Evolutionary conservation across 2,797 vertebrate species (phyloP).

Genomic region (Gephyroberyx darwinii): DNA sequence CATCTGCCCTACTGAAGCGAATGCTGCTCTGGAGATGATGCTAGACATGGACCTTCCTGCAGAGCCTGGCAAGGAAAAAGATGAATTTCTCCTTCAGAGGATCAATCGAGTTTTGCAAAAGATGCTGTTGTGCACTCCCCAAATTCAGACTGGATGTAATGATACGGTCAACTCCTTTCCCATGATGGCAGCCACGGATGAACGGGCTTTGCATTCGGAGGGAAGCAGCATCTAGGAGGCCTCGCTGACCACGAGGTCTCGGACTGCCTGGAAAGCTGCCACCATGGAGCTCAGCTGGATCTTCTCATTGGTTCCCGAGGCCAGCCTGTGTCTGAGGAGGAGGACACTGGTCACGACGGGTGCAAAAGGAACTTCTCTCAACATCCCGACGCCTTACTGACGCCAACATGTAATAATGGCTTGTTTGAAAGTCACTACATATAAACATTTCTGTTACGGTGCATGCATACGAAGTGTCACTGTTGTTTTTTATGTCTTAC

Average conservation of each 20-base stretch:
- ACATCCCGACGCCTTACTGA: neutral
- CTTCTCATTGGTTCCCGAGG: constrained; percentile 94
- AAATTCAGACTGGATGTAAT: too few relatives aligned
- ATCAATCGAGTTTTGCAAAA: neutral
- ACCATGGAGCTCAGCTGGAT: constrained; percentile 97
- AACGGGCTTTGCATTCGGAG: neutral
- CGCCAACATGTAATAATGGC: too few relatives aligned
- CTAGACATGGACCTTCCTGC: too few relatives aligned
- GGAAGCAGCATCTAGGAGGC: constrained; percentile 73
- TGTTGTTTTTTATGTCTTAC: too few relatives aligned
- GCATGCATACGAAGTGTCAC: neutral
- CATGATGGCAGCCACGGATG: neutral
- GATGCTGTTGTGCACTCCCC: too few relatives aligned
- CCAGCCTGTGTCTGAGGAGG: constrained; percentile 86
- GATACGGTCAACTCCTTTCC: too few relatives aligned
- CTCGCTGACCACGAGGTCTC: constrained; percentile 91
- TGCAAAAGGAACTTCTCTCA: neutral
- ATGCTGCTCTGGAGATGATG: too few relatives aligned
- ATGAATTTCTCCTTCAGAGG: neutral
- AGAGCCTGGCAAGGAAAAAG: too few relatives aligned
- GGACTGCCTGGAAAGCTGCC: constrained; percentile 93
- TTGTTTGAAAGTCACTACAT: neutral
- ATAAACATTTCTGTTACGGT: neutral
- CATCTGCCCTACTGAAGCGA: too few relatives aligned
- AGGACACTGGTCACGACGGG: neutral